These are phyloP conservation scores for Oryzias javanicus DNA, from an alignment of 2,113 vertebrate genomes.

Conservation along the genomic window DNA sequence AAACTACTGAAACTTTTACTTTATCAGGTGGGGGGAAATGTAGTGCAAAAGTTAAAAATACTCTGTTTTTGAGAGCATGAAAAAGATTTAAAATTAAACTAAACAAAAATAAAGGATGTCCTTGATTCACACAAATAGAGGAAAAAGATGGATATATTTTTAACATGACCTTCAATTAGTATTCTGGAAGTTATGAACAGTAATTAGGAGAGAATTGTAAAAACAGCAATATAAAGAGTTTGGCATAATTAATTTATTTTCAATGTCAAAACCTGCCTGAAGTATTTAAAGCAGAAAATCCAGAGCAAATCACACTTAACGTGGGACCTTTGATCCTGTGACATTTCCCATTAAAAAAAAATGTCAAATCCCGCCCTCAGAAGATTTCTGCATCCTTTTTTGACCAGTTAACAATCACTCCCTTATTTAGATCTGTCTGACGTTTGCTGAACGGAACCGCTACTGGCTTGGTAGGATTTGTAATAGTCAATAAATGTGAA, in stretches of 20 bases:
- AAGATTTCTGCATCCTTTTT: constrained; percentile 50
- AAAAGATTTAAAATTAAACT: constrained; percentile 3
- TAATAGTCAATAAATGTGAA: constrained; percentile 98
- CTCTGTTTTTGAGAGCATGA: constrained; percentile 13
- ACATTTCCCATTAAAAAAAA: constrained; percentile 48
- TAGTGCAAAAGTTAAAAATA: neutral
- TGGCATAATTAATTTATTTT: constrained; percentile 17
- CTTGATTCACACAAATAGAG: constrained; percentile 1
- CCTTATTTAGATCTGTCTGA: constrained; percentile 81
- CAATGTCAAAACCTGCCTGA: neutral
- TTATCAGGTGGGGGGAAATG: constrained; percentile 30
- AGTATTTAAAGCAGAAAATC: constrained; percentile 21
- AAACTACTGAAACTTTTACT: constrained; percentile 44
- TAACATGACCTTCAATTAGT: neutral
- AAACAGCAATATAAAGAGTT: neutral
- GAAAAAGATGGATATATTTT: neutral
- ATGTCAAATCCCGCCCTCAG: constrained; percentile 32
- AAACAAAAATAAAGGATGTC: constrained; percentile 11
- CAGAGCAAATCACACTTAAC: constrained; percentile 38
- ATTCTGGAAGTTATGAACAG: neutral
- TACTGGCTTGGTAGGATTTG: constrained; percentile 90
- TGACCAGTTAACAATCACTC: constrained; percentile 78
- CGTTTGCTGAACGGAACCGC: constrained; percentile 80
- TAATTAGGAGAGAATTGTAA: neutral
- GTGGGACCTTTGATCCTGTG: constrained; percentile 16